Evolutionary conservation across 92 coral and sea anemone species (phyloP).

Genomic region (Muricea muricata): DNA sequence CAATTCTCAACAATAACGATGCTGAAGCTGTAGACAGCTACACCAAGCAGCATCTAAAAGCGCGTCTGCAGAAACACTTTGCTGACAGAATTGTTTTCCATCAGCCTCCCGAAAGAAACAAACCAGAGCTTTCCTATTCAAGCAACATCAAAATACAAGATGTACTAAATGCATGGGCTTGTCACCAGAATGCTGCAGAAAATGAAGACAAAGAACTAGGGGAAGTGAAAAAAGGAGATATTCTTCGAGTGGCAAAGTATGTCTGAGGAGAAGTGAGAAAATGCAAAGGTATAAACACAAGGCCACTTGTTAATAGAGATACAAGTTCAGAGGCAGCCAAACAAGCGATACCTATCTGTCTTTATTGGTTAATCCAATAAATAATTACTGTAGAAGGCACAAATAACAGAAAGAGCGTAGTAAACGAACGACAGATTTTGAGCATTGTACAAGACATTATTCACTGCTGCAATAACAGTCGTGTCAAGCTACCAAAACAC

Average conservation of each 20-base stretch:
- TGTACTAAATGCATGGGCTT: too few species aligned
- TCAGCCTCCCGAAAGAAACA: too few species aligned
- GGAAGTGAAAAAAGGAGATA: too few species aligned
- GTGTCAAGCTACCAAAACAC: not conserved
- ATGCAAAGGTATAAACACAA: not conserved
- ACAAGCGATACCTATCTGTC: not conserved
- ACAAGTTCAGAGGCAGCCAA: not conserved
- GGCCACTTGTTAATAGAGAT: not conserved
- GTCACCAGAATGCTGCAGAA: too few species aligned
- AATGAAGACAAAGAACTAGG: too few species aligned
- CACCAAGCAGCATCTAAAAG: too few species aligned
- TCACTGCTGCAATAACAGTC: slow-evolving; percentile 16
- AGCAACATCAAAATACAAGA: too few species aligned
- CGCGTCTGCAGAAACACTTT: too few species aligned
- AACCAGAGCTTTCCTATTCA: too few species aligned
- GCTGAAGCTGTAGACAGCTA: too few species aligned
- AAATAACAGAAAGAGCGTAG: not conserved
- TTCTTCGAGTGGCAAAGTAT: not conserved
- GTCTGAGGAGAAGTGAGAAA: not conserved
- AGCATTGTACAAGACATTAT: slow-evolving; percentile 55
- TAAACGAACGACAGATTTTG: slow-evolving; percentile 47
- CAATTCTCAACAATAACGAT: too few species aligned
- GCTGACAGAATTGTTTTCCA: too few species aligned
- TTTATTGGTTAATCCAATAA: not conserved
- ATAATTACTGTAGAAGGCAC: not conserved